phyloP scores from a whole-genome alignment of 2,888 invertebrate genomes.

The Zonitis immaculata region DNA sequence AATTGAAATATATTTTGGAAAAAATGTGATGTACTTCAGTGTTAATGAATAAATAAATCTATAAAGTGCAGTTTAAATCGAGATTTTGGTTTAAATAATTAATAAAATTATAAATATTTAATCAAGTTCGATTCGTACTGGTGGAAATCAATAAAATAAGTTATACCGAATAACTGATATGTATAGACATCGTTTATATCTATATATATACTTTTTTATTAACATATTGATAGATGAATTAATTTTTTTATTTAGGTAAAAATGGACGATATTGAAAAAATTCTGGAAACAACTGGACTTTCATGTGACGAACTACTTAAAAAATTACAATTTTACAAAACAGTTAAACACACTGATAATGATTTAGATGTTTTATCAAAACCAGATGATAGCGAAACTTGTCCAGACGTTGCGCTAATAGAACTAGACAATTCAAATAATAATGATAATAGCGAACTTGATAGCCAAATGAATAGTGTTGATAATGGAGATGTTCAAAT shows the following conservation, averaged over 20 bases:
- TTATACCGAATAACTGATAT: neutral
- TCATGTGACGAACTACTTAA: slow-evolving; percentile 36
- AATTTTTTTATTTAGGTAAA: neutral
- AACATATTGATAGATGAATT: neutral
- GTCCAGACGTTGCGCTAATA: neutral
- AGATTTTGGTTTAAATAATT: neutral
- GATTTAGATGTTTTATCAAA: neutral
- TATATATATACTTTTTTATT: no score
- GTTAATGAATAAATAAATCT: no score
- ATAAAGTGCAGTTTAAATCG: no score
- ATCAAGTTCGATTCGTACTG: neutral
- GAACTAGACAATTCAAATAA: neutral
- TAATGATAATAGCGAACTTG: neutral
- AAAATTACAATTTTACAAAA: slow-evolving; percentile 30
- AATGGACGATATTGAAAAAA: slow-evolving; percentile 33
- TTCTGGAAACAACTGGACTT: slow-evolving; percentile 36
- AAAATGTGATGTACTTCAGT: no score
- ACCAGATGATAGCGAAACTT: neutral
- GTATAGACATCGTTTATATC: no score
- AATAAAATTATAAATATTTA: neutral
- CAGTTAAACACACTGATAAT: neutral
- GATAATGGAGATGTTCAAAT: neutral
- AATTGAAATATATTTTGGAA: no score
- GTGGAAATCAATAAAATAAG: neutral
- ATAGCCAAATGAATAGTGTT: neutral